A percentile compares a stretch with the other conserved stretches of the same genome.
Conservation (phyloP, 2,888 invertebrate species). For the Hybos culiciformis region DNA sequence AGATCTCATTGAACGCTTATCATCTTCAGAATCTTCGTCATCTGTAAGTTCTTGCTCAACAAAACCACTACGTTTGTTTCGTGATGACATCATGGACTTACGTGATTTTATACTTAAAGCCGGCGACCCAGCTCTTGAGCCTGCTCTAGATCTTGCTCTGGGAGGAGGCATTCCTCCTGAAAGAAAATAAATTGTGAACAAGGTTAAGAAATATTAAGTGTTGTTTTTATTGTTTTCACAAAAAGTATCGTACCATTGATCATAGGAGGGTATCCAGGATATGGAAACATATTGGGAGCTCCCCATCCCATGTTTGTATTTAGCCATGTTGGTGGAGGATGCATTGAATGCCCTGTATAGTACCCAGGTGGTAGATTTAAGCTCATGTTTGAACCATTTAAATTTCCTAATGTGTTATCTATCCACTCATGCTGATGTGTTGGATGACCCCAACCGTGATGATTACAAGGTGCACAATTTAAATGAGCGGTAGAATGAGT, state of each 20-base stretch:
- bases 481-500: slow-evolving; percentile 59
- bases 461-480: slow-evolving; percentile 44
- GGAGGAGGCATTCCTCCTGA: slow-evolving; percentile 25
- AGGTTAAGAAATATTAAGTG: neutral
- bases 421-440: slow-evolving; percentile 24
- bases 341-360: slow-evolving; percentile 21
- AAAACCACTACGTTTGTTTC: slow-evolving; percentile 37
- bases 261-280: slow-evolving; percentile 31
- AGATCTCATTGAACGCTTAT: slow-evolving; percentile 31
- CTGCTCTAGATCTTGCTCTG: slow-evolving; percentile 35
- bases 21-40: slow-evolving; percentile 51
- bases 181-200: neutral
- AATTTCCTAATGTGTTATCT: slow-evolving; percentile 25
- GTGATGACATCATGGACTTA: slow-evolving; percentile 48
- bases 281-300: slow-evolving; percentile 29
- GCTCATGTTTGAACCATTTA: slow-evolving; percentile 43
- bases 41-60: slow-evolving; percentile 38
- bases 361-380: slow-evolving; percentile 38
- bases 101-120: slow-evolving; percentile 56
- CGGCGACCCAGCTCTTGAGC: slow-evolving; percentile 49
- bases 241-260: too few species aligned
- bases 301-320: slow-evolving; percentile 10
- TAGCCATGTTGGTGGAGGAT: slow-evolving; percentile 28
- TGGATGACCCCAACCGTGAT: slow-evolving; percentile 27
- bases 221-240: slow-evolving; percentile 18